phyloP scores from a whole-genome alignment of 2,888 invertebrate species.

The Timandra comae region DNA sequence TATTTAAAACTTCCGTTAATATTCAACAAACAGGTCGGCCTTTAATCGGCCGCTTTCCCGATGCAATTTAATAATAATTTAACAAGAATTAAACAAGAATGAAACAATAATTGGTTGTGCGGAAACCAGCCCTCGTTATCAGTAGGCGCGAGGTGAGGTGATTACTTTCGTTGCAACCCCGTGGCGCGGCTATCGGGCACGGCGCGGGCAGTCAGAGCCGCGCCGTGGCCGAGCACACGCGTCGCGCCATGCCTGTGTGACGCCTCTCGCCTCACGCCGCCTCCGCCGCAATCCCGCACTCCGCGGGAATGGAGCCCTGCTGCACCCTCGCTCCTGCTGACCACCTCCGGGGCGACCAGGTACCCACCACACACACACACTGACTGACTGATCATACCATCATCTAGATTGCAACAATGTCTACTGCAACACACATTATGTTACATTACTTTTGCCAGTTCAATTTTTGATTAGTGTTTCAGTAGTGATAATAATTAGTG shows the following conservation, averaged over 20 bases:
- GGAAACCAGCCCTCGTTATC: constrained; percentile 62
- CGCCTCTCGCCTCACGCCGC: constrained; percentile 24
- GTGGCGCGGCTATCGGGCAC: constrained; percentile 61
- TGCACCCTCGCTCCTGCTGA: constrained; percentile 65
- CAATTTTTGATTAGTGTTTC: too few species aligned
- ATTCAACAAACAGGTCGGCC: constrained; percentile 7
- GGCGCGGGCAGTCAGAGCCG: constrained; percentile 46
- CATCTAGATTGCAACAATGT: too few species aligned
- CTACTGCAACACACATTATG: too few species aligned
- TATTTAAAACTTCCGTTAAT: constrained; percentile 1
- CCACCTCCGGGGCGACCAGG: constrained; percentile 74
- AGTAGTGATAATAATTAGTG: too few species aligned
- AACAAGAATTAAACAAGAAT: too few species aligned
- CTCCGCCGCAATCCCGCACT: constrained; percentile 38
- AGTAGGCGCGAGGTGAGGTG: constrained; percentile 62
- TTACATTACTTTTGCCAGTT: too few species aligned
- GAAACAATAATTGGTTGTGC: too few species aligned
- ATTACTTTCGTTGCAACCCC: constrained; percentile 73
- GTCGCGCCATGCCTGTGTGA: constrained; percentile 32
- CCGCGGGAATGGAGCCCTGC: constrained; percentile 73
- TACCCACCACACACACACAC: constrained; percentile 37
- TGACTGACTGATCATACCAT: too few species aligned
- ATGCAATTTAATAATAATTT: too few species aligned
- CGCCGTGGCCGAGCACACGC: constrained; percentile 50
- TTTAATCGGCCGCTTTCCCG: constrained; percentile 20